Conservation (phyloP, 2,113 vertebrate genomes). For the Pollimyrus isidori region DNA sequence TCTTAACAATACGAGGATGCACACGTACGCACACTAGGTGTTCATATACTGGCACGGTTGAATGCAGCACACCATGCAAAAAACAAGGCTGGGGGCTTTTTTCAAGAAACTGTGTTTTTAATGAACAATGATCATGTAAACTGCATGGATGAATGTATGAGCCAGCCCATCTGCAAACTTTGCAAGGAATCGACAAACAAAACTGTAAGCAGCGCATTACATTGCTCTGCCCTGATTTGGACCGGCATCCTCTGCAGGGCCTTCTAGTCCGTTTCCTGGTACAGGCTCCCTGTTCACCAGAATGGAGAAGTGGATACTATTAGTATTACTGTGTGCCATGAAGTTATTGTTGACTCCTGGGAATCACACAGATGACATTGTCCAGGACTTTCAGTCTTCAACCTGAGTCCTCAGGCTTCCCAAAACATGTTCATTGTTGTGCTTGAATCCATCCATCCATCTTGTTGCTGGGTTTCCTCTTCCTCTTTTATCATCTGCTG, state of each 20-base stretch:
- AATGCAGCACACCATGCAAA: neutral
- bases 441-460: neutral
- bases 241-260: neutral
- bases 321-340: neutral
- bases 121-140: neutral
- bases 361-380: neutral
- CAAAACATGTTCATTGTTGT: neutral
- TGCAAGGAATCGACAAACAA: neutral
- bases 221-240: neutral
- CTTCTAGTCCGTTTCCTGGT: neutral
- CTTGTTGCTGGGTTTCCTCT: neutral
- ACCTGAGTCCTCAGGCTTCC: neutral
- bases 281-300: neutral
- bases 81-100: neutral
- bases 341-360: neutral
- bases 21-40: neutral
- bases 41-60: neutral
- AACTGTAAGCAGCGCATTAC: neutral
- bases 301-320: neutral
- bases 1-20: neutral
- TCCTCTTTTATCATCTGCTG: neutral
- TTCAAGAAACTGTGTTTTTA: neutral
- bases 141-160: neutral
- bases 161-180: neutral
- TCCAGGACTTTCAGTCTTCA: neutral